phyloP scores from a whole-genome alignment of 2,113 vertebrate genomes.

The Lipophrys pholis region DNA sequence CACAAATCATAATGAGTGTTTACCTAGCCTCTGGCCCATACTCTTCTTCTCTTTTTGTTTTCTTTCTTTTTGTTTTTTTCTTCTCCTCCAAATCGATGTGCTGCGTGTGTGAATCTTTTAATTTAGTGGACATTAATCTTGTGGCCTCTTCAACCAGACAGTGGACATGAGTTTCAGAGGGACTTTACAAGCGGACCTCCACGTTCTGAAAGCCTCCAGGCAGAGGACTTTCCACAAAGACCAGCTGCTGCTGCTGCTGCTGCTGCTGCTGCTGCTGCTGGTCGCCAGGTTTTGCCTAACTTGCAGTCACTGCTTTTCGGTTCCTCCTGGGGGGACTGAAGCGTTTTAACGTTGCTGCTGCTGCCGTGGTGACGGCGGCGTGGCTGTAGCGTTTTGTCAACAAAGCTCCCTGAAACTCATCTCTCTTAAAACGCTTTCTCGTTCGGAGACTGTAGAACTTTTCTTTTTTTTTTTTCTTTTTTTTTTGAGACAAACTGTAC shows the following conservation, averaged over 20 bases:
- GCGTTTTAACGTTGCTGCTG: slow-evolving; percentile 40
- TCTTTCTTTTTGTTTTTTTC: slow-evolving; percentile 17
- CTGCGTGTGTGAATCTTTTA: slow-evolving; percentile 68
- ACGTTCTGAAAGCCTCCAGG: slow-evolving; percentile 46
- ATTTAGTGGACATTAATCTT: slow-evolving; percentile 66
- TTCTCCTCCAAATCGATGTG: slow-evolving; percentile 53
- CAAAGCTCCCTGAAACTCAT: slow-evolving; percentile 65
- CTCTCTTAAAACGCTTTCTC: slow-evolving; percentile 63
- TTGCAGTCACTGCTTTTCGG: slow-evolving; percentile 41
- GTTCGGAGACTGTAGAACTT: slow-evolving; percentile 71
- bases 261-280: too few relatives aligned
- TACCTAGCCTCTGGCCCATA: slow-evolving; percentile 49
- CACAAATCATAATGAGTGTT: slow-evolving; percentile 55
- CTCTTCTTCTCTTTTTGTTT: slow-evolving; percentile 30
- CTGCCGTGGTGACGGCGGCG: slow-evolving; percentile 3
- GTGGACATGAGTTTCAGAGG: slow-evolving; percentile 52
- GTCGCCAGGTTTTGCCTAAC: slow-evolving; percentile 33
- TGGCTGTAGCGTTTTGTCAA: slow-evolving; percentile 47
- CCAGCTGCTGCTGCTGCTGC: too few relatives aligned
- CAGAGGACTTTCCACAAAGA: slow-evolving; percentile 53
- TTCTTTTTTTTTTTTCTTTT: slow-evolving; percentile 71
- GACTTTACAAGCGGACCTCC: slow-evolving; percentile 48
- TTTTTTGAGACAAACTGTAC: slow-evolving; percentile 85
- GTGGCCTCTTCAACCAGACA: slow-evolving; percentile 69
- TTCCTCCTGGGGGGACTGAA: slow-evolving; percentile 43